These are phyloP conservation scores for Zalophus californianus DNA, from an alignment of 2,797 vertebrate genomes.

Conservation along the genomic window DNA sequence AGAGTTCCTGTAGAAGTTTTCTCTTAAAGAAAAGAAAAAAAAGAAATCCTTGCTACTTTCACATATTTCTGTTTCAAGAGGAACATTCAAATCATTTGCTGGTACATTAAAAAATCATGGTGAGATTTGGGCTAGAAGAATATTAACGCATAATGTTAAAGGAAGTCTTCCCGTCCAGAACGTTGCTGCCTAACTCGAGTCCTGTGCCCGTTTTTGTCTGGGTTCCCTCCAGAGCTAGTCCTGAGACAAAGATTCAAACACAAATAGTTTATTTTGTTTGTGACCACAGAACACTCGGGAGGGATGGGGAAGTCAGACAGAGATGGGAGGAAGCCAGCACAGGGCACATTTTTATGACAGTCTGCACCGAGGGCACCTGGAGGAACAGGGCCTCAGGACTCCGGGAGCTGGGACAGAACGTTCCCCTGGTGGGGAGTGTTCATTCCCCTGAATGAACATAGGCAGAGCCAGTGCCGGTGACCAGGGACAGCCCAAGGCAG, in stretches of 20 bases:
- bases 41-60: neutral
- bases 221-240: neutral
- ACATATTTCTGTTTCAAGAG: neutral
- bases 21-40: neutral
- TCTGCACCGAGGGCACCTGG: neutral
- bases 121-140: neutral
- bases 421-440: neutral
- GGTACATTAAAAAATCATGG: neutral
- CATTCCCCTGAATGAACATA: neutral
- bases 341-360: neutral
- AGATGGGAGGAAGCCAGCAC: neutral
- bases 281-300: too few species aligned
- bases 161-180: neutral
- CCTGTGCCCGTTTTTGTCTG: neutral
- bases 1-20: neutral
- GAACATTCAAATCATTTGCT: neutral
- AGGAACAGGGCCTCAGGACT: neutral
- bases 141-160: neutral
- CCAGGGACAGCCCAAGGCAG: neutral
- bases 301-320: neutral
- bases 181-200: neutral
- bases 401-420: neutral
- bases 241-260: neutral
- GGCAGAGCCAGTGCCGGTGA: neutral
- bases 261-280: neutral